phyloP scores from a whole-genome alignment of 2,797 vertebrate species.

The Petrocephalus schoutedeni region DNA sequence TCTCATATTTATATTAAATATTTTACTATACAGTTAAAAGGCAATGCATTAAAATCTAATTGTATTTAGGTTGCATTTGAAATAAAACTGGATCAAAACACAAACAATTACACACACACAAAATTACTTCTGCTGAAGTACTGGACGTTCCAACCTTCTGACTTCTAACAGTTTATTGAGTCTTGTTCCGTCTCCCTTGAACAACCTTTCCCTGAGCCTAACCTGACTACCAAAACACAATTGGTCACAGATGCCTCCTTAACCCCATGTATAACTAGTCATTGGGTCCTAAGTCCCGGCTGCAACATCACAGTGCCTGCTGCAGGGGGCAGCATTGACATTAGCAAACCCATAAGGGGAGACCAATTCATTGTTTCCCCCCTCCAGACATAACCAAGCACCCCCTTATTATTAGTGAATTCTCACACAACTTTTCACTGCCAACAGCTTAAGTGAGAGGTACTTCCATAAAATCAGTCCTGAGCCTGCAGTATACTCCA shows the following conservation, averaged over 20 bases:
- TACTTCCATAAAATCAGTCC: constrained; percentile 9
- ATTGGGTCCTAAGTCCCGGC: background rate
- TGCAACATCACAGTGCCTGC: background rate
- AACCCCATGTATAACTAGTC: background rate
- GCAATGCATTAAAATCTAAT: constrained; percentile 5
- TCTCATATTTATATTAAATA: background rate
- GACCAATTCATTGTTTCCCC: background rate
- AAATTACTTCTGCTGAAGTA: background rate
- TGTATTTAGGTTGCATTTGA: constrained; percentile 4
- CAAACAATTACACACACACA: background rate
- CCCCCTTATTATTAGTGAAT: background rate
- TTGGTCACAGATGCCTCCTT: background rate
- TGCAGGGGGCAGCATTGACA: constrained; percentile 7
- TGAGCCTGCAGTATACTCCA: constrained; percentile 4
- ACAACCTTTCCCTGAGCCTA: constrained; percentile 11
- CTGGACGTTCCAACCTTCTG: background rate
- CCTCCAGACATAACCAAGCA: background rate
- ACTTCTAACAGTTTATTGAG: background rate
- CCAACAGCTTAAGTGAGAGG: background rate
- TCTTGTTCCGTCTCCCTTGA: background rate
- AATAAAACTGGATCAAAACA: background rate
- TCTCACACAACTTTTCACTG: background rate
- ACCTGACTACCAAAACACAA: background rate
- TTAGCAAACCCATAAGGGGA: background rate
- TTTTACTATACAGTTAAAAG: constrained; percentile 13